phyloP scores from a whole-genome alignment of 2,113 vertebrate genomes.

The Sinocyclocheilus maitianheensis region DNA sequence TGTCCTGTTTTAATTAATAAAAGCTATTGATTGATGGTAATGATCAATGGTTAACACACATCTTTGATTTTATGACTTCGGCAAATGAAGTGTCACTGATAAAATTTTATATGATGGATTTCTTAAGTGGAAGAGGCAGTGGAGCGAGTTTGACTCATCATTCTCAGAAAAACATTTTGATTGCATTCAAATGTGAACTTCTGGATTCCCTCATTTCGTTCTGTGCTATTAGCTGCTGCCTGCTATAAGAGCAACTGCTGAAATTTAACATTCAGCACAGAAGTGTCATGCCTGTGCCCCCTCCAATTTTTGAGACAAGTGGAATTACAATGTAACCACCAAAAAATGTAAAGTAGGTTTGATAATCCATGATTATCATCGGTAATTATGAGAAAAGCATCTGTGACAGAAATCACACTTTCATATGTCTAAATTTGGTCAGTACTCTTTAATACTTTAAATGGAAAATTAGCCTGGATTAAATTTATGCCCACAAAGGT shows the following conservation, averaged over 20 bases:
- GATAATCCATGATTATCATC: no score
- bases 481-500: neutral
- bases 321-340: neutral
- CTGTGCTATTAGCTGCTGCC: conserved; percentile 16
- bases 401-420: no score
- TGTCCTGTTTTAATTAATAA: conserved; percentile 37
- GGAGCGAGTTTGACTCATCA: conserved; percentile 34
- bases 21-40: conserved; percentile 18
- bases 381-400: no score
- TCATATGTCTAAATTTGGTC: neutral
- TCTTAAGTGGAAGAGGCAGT: conserved; percentile 19
- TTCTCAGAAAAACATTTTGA: conserved; percentile 36
- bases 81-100: conserved; percentile 41
- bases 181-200: conserved; percentile 37
- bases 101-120: conserved; percentile 42
- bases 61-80: conserved; percentile 37
- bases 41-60: conserved; percentile 43
- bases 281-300: neutral
- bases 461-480: no score
- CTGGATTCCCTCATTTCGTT: neutral
- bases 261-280: neutral
- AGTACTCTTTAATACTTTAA: no score
- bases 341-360: neutral
- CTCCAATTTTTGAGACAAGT: neutral
- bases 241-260: conserved; percentile 19